Base-by-base conservation (phyloP, 2,797 vertebrate species). In the Borostomias antarcticus region DNA sequence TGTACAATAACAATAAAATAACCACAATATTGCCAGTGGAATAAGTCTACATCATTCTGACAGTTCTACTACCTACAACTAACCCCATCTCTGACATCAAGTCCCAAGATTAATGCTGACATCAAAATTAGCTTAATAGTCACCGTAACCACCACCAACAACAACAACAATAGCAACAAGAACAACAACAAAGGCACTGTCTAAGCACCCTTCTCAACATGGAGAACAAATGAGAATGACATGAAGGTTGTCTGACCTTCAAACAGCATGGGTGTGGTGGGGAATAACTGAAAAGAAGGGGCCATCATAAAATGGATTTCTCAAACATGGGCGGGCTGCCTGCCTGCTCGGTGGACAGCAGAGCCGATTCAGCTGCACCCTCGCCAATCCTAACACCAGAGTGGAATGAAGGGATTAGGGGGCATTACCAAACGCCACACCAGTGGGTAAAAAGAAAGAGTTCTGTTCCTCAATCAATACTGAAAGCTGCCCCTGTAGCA, bases 361-460 rank as follows among this genome's bases (percentile, higher is more conserved):
- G 73, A 37, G 66, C 62, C 73, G 65, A 69, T 74, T 69, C 52
- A 70, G 21, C 45, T 64, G 65, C 48, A 57, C 45, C 64, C 32
- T 57, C 32, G 56, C 35, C 69, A 64, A 28, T 78, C 74, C 74
- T 77, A 62, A 43, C 63, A 32, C 51, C 59, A 33, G 23, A 66
- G 68, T 72, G 74, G 73, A 79, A 77, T 83, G 69, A 78, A 50
- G 68, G 73, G 81, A 85, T 83, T 80, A 79, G 66, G 77, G n/a
- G 53, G 37, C 68, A 82, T 79, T 79, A 81, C 73, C 58, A 74
- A 76, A 72, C 56, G 37, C 77, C 74, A 80, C 15, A 29, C 47
- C 62, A 45, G 64, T 50, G 75, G 1, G 50, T 58, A 50, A 33
- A 54, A 45, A 59, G 60, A 50, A 33, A 54, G 35, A 59, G 60